These are phyloP conservation scores for Thaumetopoea pityocampa DNA, from an alignment of 1,140 invertebrate species.

Conservation along the genomic window DNA sequence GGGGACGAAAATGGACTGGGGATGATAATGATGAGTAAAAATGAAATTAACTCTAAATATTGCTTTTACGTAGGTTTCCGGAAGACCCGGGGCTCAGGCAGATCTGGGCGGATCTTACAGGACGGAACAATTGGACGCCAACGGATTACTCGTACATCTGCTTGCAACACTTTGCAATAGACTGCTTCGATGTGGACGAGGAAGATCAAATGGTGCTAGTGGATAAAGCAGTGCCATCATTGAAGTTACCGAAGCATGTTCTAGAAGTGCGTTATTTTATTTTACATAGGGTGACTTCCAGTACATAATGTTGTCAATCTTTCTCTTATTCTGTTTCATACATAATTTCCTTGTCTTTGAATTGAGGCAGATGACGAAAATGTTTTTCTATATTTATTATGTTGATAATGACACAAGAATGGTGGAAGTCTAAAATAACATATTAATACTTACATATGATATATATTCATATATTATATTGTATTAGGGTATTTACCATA, in stretches of 20 bases:
- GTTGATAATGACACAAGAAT: no score
- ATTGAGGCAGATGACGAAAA: no score
- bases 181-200: slow-evolving; percentile 53
- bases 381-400: no score
- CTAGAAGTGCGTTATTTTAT: slow-evolving; percentile 44
- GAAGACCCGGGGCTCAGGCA: slow-evolving; percentile 48
- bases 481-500: no score
- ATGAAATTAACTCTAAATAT: not conserved
- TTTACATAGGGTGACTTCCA: not conserved
- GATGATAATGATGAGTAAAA: not conserved
- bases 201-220: slow-evolving; percentile 47
- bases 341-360: no score
- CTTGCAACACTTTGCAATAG: slow-evolving; percentile 61
- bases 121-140: slow-evolving; percentile 64
- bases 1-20: not conserved
- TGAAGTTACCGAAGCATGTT: slow-evolving; percentile 62
- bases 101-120: slow-evolving; percentile 65
- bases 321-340: no score
- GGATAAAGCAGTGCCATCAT: slow-evolving; percentile 54
- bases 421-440: no score
- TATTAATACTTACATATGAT: no score
- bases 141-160: slow-evolving; percentile 68
- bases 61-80: slow-evolving; percentile 43
- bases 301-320: not conserved
- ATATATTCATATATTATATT: no score